phyloP scores from a whole-genome alignment of 2,113 vertebrate species.

The Brachyhypopomus gauderio region DNA sequence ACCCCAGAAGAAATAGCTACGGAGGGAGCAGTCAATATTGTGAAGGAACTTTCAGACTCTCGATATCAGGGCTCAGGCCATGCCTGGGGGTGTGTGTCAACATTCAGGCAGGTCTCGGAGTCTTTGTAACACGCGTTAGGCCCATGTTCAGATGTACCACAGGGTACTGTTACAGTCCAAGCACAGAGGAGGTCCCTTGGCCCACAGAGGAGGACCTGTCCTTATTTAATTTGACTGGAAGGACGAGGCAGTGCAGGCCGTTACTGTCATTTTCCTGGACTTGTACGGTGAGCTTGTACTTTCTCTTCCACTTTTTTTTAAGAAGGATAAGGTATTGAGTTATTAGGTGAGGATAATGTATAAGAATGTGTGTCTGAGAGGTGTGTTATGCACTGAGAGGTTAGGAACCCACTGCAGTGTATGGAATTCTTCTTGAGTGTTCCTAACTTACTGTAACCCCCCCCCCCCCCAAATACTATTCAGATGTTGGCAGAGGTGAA shows the following conservation, averaged over 20 bases:
- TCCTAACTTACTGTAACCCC: constrained; percentile 15
- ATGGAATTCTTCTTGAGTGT: constrained; percentile 62
- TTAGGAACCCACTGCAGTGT: constrained; percentile 61
- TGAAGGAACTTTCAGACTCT: constrained; percentile 52
- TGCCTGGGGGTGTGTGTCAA: constrained; percentile 49
- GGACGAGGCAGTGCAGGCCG: constrained; percentile 48
- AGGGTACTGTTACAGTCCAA: constrained; percentile 48
- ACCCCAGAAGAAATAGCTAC: constrained; percentile 50
- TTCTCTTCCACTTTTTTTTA: constrained; percentile 60
- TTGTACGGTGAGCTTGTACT: constrained; percentile 55
- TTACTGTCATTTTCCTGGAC: constrained; percentile 48
- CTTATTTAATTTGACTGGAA: constrained; percentile 64
- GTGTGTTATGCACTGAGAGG: constrained; percentile 58
- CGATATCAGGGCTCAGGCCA: constrained; percentile 42
- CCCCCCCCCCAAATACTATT: too few species aligned
- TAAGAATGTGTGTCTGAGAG: constrained; percentile 56
- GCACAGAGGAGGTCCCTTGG: constrained; percentile 44
- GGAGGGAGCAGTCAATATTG: constrained; percentile 52
- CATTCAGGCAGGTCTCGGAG: constrained; percentile 53
- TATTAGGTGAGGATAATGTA: constrained; percentile 70
- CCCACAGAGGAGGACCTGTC: constrained; percentile 46
- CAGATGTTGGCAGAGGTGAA: too few species aligned
- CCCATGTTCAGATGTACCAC: constrained; percentile 41
- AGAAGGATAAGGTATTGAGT: constrained; percentile 69
- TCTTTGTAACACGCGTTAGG: constrained; percentile 28